phyloP scores from a whole-genome alignment of 2,888 invertebrate genomes.

The Nephrotoma flavescens region DNA sequence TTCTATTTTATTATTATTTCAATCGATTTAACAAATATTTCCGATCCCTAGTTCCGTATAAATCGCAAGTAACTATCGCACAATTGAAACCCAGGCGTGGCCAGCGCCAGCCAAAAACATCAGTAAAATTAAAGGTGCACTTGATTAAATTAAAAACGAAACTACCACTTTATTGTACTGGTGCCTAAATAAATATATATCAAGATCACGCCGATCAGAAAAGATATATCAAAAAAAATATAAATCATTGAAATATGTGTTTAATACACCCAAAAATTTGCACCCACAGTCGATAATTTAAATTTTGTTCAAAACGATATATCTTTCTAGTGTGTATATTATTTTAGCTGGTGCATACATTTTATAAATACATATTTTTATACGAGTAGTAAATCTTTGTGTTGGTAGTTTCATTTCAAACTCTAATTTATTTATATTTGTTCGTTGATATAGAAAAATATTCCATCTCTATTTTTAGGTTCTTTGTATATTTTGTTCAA shows the following conservation, averaged over 20 bases:
- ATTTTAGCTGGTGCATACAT: not conserved
- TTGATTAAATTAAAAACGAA: too few relatives aligned
- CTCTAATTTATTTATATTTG: not conserved
- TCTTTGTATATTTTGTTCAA: not conserved
- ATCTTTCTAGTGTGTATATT: not conserved
- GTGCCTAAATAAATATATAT: not conserved
- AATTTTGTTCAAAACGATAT: not conserved
- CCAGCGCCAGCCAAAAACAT: too few relatives aligned
- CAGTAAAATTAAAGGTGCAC: too few relatives aligned
- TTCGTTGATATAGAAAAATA: not conserved
- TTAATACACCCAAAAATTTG: not conserved
- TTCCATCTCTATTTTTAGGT: not conserved
- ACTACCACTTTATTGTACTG: not conserved
- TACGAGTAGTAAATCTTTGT: not conserved
- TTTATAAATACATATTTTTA: not conserved
- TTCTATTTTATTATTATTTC: too few relatives aligned
- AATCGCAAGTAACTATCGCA: too few relatives aligned
- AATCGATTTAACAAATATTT: too few relatives aligned
- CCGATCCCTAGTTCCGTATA: too few relatives aligned
- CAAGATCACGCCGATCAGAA: not conserved
- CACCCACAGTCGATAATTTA: not conserved
- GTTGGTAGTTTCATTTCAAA: not conserved
- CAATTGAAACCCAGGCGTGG: too few relatives aligned
- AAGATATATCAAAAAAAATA: not conserved
- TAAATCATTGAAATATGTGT: not conserved